Evolutionary conservation across 2,797 vertebrate species (phyloP).

Genomic region (Xenopus petersii): DNA sequence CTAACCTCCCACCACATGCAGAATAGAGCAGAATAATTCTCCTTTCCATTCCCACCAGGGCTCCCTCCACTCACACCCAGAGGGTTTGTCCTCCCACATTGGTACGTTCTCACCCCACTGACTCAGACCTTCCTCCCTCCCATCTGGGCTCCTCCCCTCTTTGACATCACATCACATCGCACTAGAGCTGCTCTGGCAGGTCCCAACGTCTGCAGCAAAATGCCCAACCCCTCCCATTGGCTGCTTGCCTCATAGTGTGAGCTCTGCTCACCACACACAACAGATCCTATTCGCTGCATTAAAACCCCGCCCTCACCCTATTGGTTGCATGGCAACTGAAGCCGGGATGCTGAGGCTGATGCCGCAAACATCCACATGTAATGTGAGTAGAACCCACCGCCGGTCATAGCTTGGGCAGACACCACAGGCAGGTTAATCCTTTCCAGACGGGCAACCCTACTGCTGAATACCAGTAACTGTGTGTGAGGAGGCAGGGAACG

Average conservation of each 20-base stretch:
- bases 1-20: too few relatives aligned
- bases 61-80: too few relatives aligned
- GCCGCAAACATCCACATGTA: background rate
- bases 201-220: slow-evolving; percentile 49
- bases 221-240: slow-evolving; percentile 54
- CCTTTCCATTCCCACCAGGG: too few relatives aligned
- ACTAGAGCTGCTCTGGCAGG: slow-evolving; percentile 58
- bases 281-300: slow-evolving; percentile 5
- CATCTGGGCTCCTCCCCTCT: background rate
- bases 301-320: background rate
- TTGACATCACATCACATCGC: slow-evolving; percentile 76
- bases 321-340: slow-evolving; percentile 13
- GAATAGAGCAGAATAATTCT: too few relatives aligned
- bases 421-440: too few relatives aligned
- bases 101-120: too few relatives aligned
- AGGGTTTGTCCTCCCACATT: too few relatives aligned
- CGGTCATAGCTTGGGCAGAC: background rate
- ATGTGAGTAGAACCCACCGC: background rate
- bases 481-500: slow-evolving; percentile 7
- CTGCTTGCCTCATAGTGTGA: slow-evolving; percentile 74
- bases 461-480: background rate
- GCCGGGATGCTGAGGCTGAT: slow-evolving; percentile 31
- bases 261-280: slow-evolving; percentile 73
- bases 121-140: too few relatives aligned
- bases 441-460: background rate